Evolutionary conservation across 2,888 invertebrate genomes (phyloP).

Genomic region (Alloscopus bannaensis): DNA sequence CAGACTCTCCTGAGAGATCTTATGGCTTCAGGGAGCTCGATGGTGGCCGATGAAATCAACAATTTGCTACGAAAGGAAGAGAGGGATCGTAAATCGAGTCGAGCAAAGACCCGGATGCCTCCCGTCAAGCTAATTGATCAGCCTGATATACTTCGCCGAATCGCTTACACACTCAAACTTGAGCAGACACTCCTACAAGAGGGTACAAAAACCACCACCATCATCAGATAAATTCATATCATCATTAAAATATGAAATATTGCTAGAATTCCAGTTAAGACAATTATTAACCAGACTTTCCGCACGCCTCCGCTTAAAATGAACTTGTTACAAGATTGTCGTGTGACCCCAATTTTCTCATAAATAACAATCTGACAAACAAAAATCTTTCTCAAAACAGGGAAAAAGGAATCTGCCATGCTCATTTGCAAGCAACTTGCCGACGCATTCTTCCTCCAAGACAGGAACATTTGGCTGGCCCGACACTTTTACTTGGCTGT

Average conservation of each 20-base stretch:
- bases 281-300: too few relatives aligned
- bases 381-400: conserved; percentile 40
- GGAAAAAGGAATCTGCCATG: conserved; percentile 65
- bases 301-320: too few relatives aligned
- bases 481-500: conserved; percentile 60
- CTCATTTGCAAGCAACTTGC: conserved; percentile 60
- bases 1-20: conserved; percentile 48
- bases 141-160: conserved; percentile 38
- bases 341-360: too few relatives aligned
- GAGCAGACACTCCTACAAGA: conserved; percentile 53
- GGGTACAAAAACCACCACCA: conserved; percentile 33
- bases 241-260: conserved; percentile 13
- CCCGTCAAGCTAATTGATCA: conserved; percentile 31
- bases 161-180: conserved; percentile 48
- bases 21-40: conserved; percentile 52
- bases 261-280: too few relatives aligned
- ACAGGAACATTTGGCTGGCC: conserved; percentile 42
- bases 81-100: conserved; percentile 53
- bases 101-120: conserved; percentile 35
- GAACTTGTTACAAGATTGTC: too few relatives aligned
- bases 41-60: conserved; percentile 66
- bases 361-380: too few relatives aligned
- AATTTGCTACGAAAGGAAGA: conserved; percentile 65
- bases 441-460: conserved; percentile 61
- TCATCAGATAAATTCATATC: too few relatives aligned